Evolutionary conservation across 2,113 vertebrate species (phyloP).

Genomic region (Myotis yumanensis): DNA sequence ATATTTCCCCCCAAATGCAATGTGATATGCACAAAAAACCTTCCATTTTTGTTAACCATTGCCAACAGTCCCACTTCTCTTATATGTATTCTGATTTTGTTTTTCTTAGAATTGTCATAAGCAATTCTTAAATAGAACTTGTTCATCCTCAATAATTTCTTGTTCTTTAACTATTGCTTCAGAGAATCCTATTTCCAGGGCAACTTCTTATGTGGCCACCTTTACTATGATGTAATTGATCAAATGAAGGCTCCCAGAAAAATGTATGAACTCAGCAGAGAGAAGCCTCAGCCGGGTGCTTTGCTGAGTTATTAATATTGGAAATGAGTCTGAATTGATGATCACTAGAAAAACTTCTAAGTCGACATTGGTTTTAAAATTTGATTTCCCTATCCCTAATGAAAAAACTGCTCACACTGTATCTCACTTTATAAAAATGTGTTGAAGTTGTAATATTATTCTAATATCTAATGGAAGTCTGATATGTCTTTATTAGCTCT

Average conservation of each 20-base stretch:
- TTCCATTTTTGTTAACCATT: not conserved
- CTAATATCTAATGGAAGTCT: conserved; percentile 69
- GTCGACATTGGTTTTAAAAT: conserved; percentile 65
- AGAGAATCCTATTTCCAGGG: conserved; percentile 15
- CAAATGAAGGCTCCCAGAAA: conserved; percentile 51
- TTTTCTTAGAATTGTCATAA: conserved; percentile 51
- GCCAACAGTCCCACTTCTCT: not conserved
- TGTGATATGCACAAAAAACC: not conserved
- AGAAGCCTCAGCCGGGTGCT: conserved; percentile 54
- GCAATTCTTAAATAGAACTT: conserved; percentile 39
- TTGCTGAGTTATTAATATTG: conserved; percentile 68
- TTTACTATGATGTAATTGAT: conserved; percentile 58
- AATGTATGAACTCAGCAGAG: conserved; percentile 58
- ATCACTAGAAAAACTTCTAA: conserved; percentile 66
- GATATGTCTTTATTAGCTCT: conserved; percentile 68
- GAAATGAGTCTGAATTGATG: conserved; percentile 64
- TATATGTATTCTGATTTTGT: not conserved
- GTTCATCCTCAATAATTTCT: not conserved
- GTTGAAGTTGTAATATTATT: conserved; percentile 38
- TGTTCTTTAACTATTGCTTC: conserved; percentile 10
- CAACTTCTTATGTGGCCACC: conserved; percentile 44
- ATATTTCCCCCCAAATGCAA: not conserved
- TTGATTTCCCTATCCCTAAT: conserved; percentile 72
- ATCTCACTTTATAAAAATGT: conserved; percentile 66
- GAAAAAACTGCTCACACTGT: conserved; percentile 50